Evolutionary conservation across 2,888 invertebrate genomes (phyloP).

Genomic region (Biston stratarius): DNA sequence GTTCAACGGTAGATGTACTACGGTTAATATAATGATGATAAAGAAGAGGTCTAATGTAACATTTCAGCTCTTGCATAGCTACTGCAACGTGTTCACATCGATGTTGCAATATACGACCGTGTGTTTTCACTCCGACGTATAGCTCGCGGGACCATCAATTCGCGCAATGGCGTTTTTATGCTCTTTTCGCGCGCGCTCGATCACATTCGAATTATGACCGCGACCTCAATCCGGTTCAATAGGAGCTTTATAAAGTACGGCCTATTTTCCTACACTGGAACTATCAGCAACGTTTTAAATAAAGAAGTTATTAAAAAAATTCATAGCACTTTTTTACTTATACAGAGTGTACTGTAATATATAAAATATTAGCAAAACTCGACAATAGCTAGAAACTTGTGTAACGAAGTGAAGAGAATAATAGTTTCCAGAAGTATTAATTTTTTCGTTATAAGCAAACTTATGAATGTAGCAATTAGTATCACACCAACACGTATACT

Average conservation of each 20-base stretch:
- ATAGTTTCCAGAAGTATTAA: no score
- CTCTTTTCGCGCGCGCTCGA: conserved; percentile 23
- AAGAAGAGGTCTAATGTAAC: no score
- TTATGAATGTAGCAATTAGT: no score
- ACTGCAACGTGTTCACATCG: neutral
- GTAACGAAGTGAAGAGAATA: no score
- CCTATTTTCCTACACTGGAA: conserved; percentile 6
- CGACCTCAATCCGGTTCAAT: conserved; percentile 28
- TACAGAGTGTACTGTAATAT: neutral
- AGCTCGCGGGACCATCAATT: conserved; percentile 30
- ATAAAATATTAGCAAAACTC: neutral
- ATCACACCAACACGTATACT: no score
- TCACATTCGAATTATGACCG: conserved; percentile 34
- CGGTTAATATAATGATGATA: no score
- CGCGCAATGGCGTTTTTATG: conserved; percentile 39
- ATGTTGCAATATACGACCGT: neutral
- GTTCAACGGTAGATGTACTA: no score
- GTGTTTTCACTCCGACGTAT: neutral
- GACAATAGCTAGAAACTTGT: no score
- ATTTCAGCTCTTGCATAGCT: no score
- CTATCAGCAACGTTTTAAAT: conserved; percentile 1
- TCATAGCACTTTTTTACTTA: neutral
- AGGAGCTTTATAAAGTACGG: neutral
- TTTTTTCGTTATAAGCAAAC: no score
- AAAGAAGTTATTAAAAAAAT: neutral